Percentiles rank a stretch among this genome's conserved stretches.
phyloP scores from a whole-genome alignment of 2,888 invertebrate species.

The Papilio protenor region DNA sequence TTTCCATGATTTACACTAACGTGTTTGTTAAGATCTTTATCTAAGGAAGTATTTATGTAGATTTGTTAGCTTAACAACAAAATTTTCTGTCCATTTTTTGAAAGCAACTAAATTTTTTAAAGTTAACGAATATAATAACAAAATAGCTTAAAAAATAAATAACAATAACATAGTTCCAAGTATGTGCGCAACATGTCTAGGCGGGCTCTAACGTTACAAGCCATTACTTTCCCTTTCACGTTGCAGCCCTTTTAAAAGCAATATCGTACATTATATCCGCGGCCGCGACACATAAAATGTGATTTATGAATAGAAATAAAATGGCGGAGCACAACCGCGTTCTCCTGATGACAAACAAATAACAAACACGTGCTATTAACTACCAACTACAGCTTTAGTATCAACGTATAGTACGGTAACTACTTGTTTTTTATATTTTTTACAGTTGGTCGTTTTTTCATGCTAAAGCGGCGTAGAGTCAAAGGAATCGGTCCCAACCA shows the following conservation, averaged over 20 bases:
- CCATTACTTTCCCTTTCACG: conserved; percentile 5
- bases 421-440: too few relatives aligned
- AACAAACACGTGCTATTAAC: conserved; percentile 25
- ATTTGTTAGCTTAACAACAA: too few relatives aligned
- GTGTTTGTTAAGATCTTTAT: neutral
- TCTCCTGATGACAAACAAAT: conserved; percentile 24
- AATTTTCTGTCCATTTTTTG: too few relatives aligned
- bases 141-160: neutral
- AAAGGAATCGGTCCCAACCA: too few relatives aligned
- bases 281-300: conserved; percentile 34
- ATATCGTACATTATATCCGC: conserved; percentile 38
- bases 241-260: conserved; percentile 39
- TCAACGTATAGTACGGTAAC: neutral
- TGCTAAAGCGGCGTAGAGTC: too few relatives aligned
- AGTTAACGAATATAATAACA: too few relatives aligned
- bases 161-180: neutral
- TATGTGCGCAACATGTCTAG: neutral
- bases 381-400: neutral
- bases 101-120: too few relatives aligned
- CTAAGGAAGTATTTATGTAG: neutral
- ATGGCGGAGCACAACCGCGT: conserved; percentile 8
- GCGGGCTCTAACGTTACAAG: conserved; percentile 9
- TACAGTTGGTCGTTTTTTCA: too few relatives aligned
- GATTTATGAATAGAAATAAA: conserved; percentile 37
- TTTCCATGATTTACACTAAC: neutral